Evolutionary conservation across 2,888 invertebrate genomes (phyloP).

Genomic region (Tiphia femorata): DNA sequence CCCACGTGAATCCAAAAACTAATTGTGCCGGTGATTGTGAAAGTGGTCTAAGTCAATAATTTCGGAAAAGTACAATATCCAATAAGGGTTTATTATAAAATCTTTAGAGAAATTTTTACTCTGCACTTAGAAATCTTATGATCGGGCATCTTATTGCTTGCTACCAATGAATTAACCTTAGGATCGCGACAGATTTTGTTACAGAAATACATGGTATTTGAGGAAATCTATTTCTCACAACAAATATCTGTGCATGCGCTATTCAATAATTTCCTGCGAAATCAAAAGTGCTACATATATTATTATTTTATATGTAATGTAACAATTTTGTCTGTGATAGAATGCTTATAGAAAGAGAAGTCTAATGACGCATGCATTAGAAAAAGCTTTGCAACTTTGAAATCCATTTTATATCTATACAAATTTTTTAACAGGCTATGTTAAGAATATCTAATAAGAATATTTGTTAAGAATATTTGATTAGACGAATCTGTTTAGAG

Average conservation of each 20-base stretch:
- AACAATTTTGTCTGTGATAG: constrained; percentile 38
- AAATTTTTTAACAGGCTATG: no score
- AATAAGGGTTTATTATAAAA: constrained; percentile 33
- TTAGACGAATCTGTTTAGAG: no score
- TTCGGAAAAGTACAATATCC: constrained; percentile 35
- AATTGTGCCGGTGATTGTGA: no score
- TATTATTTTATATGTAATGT: constrained; percentile 18
- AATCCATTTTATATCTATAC: neutral
- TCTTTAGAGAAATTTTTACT: constrained; percentile 29
- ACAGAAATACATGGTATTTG: constrained; percentile 1
- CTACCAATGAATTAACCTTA: constrained; percentile 17
- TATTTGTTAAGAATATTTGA: no score
- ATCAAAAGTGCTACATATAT: constrained; percentile 19
- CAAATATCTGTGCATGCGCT: constrained; percentile 13
- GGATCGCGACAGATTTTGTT: neutral
- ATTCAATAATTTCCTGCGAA: constrained; percentile 25
- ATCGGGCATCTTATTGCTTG: constrained; percentile 21
- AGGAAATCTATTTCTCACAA: neutral
- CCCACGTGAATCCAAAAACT: no score
- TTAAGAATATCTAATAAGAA: no score
- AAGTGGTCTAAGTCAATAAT: no score
- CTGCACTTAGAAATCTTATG: constrained; percentile 21
- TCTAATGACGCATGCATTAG: no score
- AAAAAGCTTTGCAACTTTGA: neutral
- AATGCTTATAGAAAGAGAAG: constrained; percentile 17